Base-by-base conservation (phyloP, 2,888 invertebrate genomes). In the Melikaiella ostensackeni region DNA sequence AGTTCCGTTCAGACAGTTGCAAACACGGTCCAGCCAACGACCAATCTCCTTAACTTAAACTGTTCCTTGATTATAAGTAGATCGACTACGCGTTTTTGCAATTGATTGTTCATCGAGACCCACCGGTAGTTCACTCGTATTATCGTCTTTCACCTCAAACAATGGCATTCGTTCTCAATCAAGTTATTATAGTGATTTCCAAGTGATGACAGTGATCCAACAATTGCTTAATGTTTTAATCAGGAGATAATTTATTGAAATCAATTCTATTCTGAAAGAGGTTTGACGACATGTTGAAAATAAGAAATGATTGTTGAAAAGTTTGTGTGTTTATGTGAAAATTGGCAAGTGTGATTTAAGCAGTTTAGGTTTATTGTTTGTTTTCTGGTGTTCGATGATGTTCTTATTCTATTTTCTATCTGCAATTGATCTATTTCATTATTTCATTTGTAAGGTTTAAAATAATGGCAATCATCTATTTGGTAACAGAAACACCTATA, bases 11-110 rank as follows among this genome's bases (percentile, higher is more conserved):
- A 83, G 84, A 84, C 87, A 86, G 87, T 87, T 85, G 82, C 84
- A 83, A 83, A 83, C 82, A 83, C 83, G 86, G 85, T 86, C 86
- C 86, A 86, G 87, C 81, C 79, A 82, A 79, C 78, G 84, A 79
- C 81, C 80, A 82, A 73, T 82, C 80, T 50, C 50, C 16, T 77
- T 7, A 33, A 33, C 30, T 30, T 46, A 64, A 38, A 62, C 62
- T 35, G 55, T 74, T 75, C 73, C 76, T 24, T 75, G 38, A 77
- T 74, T 75, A 75, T 75, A 79, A 79, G 74, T 73, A 46, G 42
- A 42, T 27, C 66, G 46, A 46, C 66, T 46, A 66, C 66, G 24
- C 70, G 19, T 50, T 70, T 50, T 50, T 46, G 27, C 27, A 50
- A 50, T 8, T 27, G 1, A 33, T 50, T 70, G n/a, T 27, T 46